Base-by-base conservation (phyloP, 2,797 vertebrate genomes). In the Enteromius viviparus region DNA sequence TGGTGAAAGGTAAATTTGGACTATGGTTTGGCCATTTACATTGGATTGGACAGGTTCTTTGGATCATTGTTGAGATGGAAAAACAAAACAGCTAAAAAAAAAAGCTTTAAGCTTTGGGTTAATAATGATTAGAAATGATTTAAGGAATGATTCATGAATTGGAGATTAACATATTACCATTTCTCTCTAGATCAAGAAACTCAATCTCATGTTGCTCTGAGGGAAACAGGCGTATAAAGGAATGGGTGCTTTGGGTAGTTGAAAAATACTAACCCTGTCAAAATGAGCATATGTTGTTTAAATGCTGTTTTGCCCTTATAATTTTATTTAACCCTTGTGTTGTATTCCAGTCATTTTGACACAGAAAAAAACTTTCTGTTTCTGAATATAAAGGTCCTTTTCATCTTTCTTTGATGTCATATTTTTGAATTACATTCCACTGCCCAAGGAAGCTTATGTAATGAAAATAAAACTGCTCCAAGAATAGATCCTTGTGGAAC, bases 301-400 rank as follows among this genome's bases (percentile, higher is more conserved):
- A 45, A n/a, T 81, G 42, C 40, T 74, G 21, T 40, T 81, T 81
- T 81, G 15, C 7, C 21, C 11, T n/a, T 15, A 51, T 51, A 21
- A 45, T 47, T 11, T 11, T 3, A 17, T 32, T 80, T 60, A 47
- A 58, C 26, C 26, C 5, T 58, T 11, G 9, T 15, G 12, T 26
- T 32, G 14, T 32, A 62, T 62, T 62, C 14, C 29, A 17, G 14
- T 32, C 6, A 32, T 64, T 64, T 32, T 64, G 60, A 29, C 60
- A 29, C 60, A 29, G 12, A 29, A 7, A 29, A 11, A 40, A 40
- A 8, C 2, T 62, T 29, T 15, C 26, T 62, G 29, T 26, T 15
- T 21, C 12, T 15, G 12, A 62, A 55, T n/a, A 58, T 58, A 58
- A 23, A 58, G 55, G 10, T 58, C 3, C n/a, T 58, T 58, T 23